phyloP scores from a whole-genome alignment of 2,797 vertebrate genomes.

The Ctenochaetus hawaiiensis region DNA sequence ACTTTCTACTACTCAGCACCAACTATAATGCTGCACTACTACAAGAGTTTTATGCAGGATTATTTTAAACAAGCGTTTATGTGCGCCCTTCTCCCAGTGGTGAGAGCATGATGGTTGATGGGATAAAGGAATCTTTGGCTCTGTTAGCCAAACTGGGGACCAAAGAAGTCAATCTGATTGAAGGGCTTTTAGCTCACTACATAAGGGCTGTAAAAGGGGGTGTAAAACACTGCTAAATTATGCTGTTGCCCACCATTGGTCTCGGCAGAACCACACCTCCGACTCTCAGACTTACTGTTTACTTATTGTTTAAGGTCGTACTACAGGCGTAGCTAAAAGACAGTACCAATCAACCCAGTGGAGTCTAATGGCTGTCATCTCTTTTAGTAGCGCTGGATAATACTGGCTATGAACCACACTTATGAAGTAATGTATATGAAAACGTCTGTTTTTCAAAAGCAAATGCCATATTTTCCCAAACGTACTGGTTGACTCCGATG shows the following conservation, averaged over 20 bases:
- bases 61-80: not conserved
- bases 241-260: not conserved
- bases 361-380: not conserved
- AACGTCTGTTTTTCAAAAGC: no score
- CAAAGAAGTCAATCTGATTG: not conserved
- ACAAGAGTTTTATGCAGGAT: not conserved
- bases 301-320: not conserved
- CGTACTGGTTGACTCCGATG: not conserved
- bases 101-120: not conserved
- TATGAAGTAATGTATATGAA: no score
- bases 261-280: not conserved
- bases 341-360: no score
- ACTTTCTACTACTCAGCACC: not conserved
- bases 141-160: no score
- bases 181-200: not conserved
- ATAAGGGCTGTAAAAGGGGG: not conserved
- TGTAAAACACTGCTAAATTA: not conserved
- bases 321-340: not conserved
- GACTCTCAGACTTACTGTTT: not conserved
- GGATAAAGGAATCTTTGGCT: not conserved
- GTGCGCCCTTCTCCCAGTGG: not conserved
- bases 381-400: not conserved
- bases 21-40: not conserved
- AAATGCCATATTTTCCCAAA: not conserved
- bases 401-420: not conserved